Evolutionary conservation across 2,113 vertebrate species (phyloP).

Genomic region (Chauna torquata): DNA sequence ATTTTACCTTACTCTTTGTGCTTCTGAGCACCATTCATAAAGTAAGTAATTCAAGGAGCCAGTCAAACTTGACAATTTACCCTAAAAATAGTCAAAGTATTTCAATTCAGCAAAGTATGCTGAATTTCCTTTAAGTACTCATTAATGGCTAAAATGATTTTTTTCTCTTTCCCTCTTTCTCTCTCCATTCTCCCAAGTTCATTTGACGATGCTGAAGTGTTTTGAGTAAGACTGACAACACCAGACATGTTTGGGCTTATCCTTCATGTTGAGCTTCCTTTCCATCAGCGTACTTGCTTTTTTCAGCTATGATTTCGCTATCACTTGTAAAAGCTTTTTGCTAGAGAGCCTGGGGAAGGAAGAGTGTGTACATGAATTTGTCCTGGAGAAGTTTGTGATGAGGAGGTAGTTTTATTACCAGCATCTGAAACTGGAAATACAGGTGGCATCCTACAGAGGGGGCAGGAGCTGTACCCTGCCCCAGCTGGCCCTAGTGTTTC

Average conservation of each 20-base stretch:
- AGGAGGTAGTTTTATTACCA: background rate
- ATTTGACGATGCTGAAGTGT: background rate
- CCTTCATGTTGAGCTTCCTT: background rate
- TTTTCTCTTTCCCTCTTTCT: background rate
- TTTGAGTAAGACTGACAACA: background rate
- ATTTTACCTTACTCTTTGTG: background rate
- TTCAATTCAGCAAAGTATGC: background rate
- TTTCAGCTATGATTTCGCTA: background rate
- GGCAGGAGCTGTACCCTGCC: background rate
- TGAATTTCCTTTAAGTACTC: background rate
- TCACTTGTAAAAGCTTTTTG: background rate
- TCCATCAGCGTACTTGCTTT: background rate
- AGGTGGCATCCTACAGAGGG: background rate
- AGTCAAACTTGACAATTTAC: background rate
- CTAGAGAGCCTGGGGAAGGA: background rate
- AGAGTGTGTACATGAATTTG: background rate
- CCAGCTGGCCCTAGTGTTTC: accelerated
- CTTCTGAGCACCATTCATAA: background rate
- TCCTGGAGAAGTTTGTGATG: background rate
- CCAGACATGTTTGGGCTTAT: background rate
- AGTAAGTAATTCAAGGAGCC: background rate
- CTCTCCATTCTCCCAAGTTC: background rate
- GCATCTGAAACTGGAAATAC: background rate
- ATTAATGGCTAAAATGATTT: background rate
- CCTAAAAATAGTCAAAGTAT: background rate